Percentiles rank a stretch among this genome's conserved stretches.
Conservation (phyloP, 2,797 vertebrate genomes). For the Lacerta bilineata region DNA sequence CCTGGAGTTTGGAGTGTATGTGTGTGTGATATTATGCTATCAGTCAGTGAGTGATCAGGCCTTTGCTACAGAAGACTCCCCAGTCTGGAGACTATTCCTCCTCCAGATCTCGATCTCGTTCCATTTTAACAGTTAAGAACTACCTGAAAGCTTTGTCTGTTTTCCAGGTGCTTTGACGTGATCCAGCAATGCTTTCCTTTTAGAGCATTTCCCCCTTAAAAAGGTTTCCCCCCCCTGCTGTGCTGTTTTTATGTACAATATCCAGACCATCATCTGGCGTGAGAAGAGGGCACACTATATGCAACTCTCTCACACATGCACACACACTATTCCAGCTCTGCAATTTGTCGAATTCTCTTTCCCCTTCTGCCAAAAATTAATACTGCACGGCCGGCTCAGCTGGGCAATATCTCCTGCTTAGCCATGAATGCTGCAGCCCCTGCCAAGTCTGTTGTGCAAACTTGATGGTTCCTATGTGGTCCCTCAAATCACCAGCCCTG, state of each 20-base stretch:
- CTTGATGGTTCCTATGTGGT: not conserved
- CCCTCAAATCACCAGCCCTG: not conserved
- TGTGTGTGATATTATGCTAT: too few species aligned
- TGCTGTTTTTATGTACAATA: not conserved
- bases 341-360: not conserved
- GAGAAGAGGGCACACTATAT: not conserved
- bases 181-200: not conserved
- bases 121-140: not conserved
- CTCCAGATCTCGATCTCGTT: not conserved
- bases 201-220: not conserved
- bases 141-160: not conserved
- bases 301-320: too few species aligned
- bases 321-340: too few species aligned
- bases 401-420: not conserved
- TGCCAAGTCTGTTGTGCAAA: not conserved
- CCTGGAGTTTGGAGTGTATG: too few species aligned
- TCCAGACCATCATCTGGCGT: not conserved
- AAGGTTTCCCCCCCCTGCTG: too few species aligned
- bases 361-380: accelerated
- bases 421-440: too few species aligned
- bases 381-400: accelerated
- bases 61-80: not conserved
- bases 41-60: not conserved
- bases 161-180: not conserved
- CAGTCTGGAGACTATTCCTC: not conserved